Evolutionary conservation across 1,140 invertebrate species (phyloP).

Genomic region (Panagrolaimus sp.): DNA sequence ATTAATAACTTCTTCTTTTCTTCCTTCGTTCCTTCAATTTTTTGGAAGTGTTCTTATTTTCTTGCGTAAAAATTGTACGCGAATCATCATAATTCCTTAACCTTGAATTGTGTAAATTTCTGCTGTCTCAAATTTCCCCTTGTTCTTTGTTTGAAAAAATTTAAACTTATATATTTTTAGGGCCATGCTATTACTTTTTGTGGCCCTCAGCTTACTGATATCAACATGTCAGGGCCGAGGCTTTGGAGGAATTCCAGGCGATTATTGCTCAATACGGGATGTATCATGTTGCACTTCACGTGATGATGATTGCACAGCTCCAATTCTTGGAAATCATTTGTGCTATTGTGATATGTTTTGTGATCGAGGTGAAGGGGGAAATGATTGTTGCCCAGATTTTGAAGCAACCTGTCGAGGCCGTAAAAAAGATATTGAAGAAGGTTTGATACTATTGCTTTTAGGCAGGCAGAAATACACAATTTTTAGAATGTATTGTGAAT

Average conservation of each 20-base stretch:
- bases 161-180: background rate
- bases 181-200: background rate
- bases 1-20: no score
- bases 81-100: no score
- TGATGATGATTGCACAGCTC: slow-evolving; percentile 47
- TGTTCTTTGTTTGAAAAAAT: no score
- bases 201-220: background rate
- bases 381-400: slow-evolving; percentile 51
- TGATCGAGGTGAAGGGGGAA: slow-evolving; percentile 35
- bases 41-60: no score
- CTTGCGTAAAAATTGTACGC: no score
- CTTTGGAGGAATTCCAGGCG: slow-evolving; percentile 33
- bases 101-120: no score
- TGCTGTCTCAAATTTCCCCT: no score
- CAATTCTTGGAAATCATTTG: slow-evolving; percentile 44
- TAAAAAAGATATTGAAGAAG: background rate
- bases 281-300: slow-evolving; percentile 33
- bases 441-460: slow-evolving; percentile 16
- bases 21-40: no score
- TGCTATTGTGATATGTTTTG: slow-evolving; percentile 51
- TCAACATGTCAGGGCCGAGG: slow-evolving; percentile 1
- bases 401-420: slow-evolving; percentile 30
- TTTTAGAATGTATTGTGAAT: slow-evolving; percentile 31
- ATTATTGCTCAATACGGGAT: slow-evolving; percentile 37
- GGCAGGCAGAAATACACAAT: slow-evolving; percentile 9